Evolutionary conservation across 2,888 invertebrate species (phyloP), one percentile per base, ranked within the genome.

Genomic region (Zaprionus lineosus): DNA sequence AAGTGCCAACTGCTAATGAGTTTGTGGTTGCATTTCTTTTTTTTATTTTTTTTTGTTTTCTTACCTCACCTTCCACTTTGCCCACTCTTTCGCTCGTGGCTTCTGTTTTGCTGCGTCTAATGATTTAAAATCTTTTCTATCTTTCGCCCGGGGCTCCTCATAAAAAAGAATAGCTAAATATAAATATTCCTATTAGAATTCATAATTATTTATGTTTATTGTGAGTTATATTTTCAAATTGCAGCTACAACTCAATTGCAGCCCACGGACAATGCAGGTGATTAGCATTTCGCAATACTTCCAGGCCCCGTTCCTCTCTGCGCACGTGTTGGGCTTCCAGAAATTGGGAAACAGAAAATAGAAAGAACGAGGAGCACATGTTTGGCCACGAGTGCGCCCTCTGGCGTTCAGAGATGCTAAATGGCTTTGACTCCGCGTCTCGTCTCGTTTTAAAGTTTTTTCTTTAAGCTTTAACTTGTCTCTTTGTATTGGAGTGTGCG

Each of bases 1-100:
- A 68, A 65, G 57, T 73, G 58, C 59, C 70, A 75, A 66, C 84
- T 65, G 79, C 70, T 85, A 79, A 85, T 79, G 85, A 79, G 76
- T 37, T 60, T 28, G 19, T 19, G 37, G 12, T 2, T n/a, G n/a
- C n/a, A n/a, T n/a, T n/a, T n/a, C n/a, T n/a, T n/a, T n/a, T n/a
- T n/a, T n/a, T n/a, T n/a, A n/a, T n/a, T n/a, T n/a, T 56, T 50
- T 21, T 24, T 11, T 48, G 33, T 40, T 48, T 15, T 34, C 14
- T 15, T 8, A 7, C 15, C 0, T 15, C 44, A 59, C 15, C 21
- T 47, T n/a, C n/a, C n/a, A n/a, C n/a, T n/a, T n/a, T n/a, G n/a
- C n/a, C n/a, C n/a, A n/a, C n/a, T n/a, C n/a, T n/a, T n/a, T n/a
- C n/a, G n/a, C n/a, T n/a, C n/a, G n/a, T n/a, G 39, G 39, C 58